These are phyloP conservation scores for Ctenopoma multispine DNA, from an alignment of 2,797 vertebrate genomes.

Conservation along the genomic window DNA sequence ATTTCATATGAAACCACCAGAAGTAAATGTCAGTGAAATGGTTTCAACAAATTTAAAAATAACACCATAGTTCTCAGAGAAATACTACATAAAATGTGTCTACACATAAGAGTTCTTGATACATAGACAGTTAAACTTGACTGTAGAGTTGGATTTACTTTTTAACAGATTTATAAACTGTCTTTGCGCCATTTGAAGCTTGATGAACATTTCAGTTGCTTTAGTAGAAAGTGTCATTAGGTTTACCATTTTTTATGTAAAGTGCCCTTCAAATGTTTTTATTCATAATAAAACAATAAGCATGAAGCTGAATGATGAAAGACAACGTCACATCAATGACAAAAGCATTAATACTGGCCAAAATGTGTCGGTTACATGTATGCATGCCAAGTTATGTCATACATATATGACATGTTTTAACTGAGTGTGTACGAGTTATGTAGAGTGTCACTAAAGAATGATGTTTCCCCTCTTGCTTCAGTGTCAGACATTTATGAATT, in stretches of 20 bases:
- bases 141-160: not conserved
- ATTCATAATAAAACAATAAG: not conserved
- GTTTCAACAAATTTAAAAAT: slow-evolving; percentile 2
- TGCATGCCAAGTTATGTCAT: slow-evolving; percentile 19
- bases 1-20: not conserved
- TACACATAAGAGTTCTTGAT: not conserved
- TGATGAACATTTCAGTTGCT: too few species aligned
- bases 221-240: not conserved
- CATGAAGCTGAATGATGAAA: not conserved
- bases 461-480: slow-evolving; percentile 31
- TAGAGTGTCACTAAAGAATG: slow-evolving; percentile 39
- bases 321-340: slow-evolving; percentile 1
- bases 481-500: slow-evolving; percentile 47
- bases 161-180: slow-evolving; percentile 9
- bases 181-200: slow-evolving; percentile 4
- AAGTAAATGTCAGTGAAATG: slow-evolving; percentile 3
- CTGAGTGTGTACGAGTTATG: slow-evolving; percentile 3
- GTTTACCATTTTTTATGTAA: not conserved
- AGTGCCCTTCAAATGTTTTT: slow-evolving; percentile 11
- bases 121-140: not conserved
- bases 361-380: not conserved
- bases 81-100: not conserved
- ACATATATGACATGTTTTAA: slow-evolving; percentile 30
- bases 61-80: not conserved
- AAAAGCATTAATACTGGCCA: slow-evolving; percentile 4